Evolutionary conservation across 2,888 invertebrate genomes (phyloP).

Genomic region (Steromphala cineraria): DNA sequence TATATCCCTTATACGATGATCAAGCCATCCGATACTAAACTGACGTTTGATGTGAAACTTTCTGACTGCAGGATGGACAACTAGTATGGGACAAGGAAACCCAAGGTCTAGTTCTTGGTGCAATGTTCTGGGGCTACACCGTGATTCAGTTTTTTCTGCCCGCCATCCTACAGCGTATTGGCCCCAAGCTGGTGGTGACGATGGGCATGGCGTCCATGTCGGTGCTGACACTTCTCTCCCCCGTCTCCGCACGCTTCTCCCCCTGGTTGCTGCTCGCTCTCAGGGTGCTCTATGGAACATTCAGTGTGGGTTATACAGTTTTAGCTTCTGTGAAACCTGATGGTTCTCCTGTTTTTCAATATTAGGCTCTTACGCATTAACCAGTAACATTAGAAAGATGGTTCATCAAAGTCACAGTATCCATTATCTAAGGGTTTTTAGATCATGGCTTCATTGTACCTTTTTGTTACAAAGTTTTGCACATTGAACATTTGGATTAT

Average conservation of each 20-base stretch:
- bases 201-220: slow-evolving; percentile 56
- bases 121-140: slow-evolving; percentile 79
- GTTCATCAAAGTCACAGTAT: too few species aligned
- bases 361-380: too few species aligned
- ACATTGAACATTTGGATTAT: too few species aligned
- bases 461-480: too few species aligned
- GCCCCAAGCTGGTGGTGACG: slow-evolving; percentile 67
- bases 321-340: too few species aligned
- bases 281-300: slow-evolving; percentile 52
- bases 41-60: too few species aligned
- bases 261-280: slow-evolving; percentile 51
- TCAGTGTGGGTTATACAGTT: slow-evolving; percentile 46
- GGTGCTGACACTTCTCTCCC: slow-evolving; percentile 48
- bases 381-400: too few species aligned
- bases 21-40: too few species aligned
- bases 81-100: slow-evolving; percentile 78
- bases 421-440: too few species aligned
- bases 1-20: too few species aligned
- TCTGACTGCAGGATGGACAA: slow-evolving; percentile 55
- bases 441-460: too few species aligned
- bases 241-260: slow-evolving; percentile 48
- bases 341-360: too few species aligned
- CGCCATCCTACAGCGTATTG: slow-evolving; percentile 41
- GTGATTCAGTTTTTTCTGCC: slow-evolving; percentile 71
- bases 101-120: slow-evolving; percentile 78